Conservation (phyloP, 2,888 invertebrate genomes). For the Acheta domesticus region DNA sequence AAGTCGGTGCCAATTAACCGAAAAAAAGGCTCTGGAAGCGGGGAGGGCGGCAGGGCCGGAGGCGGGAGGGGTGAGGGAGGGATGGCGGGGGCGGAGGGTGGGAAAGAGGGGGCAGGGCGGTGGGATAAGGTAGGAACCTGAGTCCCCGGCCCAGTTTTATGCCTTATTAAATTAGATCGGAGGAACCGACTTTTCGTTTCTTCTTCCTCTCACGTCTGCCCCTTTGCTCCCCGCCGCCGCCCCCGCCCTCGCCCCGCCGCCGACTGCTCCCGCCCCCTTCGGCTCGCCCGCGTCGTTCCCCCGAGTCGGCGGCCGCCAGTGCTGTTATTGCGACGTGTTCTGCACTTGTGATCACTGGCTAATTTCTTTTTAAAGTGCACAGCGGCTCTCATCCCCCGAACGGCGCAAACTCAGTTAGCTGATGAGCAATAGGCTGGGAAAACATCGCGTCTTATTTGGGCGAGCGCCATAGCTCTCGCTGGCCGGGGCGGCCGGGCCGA, state of each 20-base stretch:
- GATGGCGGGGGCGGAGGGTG: background rate
- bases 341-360: constrained; percentile 34
- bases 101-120: constrained; percentile 21
- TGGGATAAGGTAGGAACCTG: constrained; percentile 1
- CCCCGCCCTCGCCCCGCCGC: constrained; percentile 19
- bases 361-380: constrained; percentile 38
- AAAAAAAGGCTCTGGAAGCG: constrained; percentile 23
- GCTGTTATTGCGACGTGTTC: constrained; percentile 36
- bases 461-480: background rate
- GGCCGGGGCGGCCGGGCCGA: background rate
- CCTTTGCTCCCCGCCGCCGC: background rate
- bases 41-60: no score
- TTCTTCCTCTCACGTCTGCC: constrained; percentile 36
- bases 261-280: background rate
- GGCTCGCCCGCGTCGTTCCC: background rate
- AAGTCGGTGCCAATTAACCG: constrained; percentile 36
- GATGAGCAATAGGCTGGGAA: constrained; percentile 35
- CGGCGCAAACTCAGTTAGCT: constrained; percentile 32
- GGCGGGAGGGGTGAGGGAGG: background rate
- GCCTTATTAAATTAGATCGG: constrained; percentile 39
- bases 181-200: constrained; percentile 31
- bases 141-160: constrained; percentile 34
- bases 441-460: constrained; percentile 25
- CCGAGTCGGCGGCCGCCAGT: background rate
- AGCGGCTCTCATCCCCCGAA: background rate